Percentiles rank a stretch among this genome's conserved stretches.
Conservation (phyloP, 2,888 invertebrate genomes). For the Tetragonula carbonaria region DNA sequence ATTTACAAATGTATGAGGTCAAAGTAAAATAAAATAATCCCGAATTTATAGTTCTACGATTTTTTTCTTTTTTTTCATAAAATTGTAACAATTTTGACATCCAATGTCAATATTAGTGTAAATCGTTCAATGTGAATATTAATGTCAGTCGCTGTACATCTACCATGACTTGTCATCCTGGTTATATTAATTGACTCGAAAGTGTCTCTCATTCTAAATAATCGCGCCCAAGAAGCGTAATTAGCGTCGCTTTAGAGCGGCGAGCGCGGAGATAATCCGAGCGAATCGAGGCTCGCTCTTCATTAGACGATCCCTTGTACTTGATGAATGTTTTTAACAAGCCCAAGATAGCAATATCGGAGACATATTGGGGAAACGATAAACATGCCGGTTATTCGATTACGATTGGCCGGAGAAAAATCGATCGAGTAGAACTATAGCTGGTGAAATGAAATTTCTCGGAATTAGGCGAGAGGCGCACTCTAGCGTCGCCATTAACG, state of each 20-base stretch:
- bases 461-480: slow-evolving; percentile 50
- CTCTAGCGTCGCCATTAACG: slow-evolving; percentile 44
- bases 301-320: not conserved
- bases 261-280: not conserved
- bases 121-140: too few species aligned
- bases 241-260: not conserved
- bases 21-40: too few species aligned
- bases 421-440: slow-evolving; percentile 3
- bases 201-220: not conserved
- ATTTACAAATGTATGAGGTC: too few species aligned
- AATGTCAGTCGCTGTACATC: too few species aligned
- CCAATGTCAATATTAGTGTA: too few species aligned
- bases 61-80: too few species aligned
- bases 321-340: slow-evolving; percentile 33
- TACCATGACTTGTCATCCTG: too few species aligned
- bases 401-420: slow-evolving; percentile 42
- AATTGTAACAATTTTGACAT: too few species aligned
- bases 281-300: not conserved
- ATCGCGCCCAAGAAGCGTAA: not conserved
- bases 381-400: slow-evolving; percentile 45
- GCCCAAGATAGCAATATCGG: slow-evolving; percentile 14
- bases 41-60: too few species aligned
- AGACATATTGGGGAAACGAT: slow-evolving; percentile 42
- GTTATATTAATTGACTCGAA: not conserved
- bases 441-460: slow-evolving; percentile 56